Percentiles rank a stretch among this genome's conserved stretches.
phyloP scores from a whole-genome alignment of 2,113 vertebrate genomes.

The Mionectes macconnelli region DNA sequence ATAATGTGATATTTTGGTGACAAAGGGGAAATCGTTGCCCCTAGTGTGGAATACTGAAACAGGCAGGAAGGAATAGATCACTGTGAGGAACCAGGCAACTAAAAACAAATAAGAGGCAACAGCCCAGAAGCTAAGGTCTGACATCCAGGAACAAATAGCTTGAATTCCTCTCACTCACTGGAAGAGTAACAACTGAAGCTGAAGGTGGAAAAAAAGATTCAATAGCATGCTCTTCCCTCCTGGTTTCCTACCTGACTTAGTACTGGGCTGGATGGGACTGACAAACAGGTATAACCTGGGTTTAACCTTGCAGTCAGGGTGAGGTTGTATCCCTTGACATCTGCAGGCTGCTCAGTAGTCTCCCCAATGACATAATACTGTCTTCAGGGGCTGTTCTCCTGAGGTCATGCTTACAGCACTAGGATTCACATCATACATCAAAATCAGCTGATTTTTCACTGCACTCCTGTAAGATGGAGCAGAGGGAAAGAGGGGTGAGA shows the following conservation, averaged over 20 bases:
- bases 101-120: conserved; percentile 30
- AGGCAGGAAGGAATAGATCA: not conserved
- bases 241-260: not conserved
- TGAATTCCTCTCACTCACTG: not conserved
- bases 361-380: not conserved
- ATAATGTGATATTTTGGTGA: not conserved
- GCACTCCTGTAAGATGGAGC: not conserved
- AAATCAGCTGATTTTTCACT: not conserved
- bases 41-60: not conserved
- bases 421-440: not conserved
- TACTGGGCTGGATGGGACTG: not conserved
- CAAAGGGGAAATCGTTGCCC: not conserved
- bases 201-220: not conserved
- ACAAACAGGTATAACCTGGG: not conserved
- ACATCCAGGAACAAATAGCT: conserved; percentile 18
- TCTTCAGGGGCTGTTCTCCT: not conserved
- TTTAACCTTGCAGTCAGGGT: not conserved
- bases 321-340: not conserved
- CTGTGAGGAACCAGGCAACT: conserved; percentile 19
- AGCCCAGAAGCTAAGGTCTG: conserved; percentile 25
- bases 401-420: not conserved
- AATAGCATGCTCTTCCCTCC: not conserved
- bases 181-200: not conserved
- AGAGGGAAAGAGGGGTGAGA: not conserved
- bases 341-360: not conserved